Evolutionary conservation across 37 sponge, comb jelly and placozoan species (phyloP).

Genomic region (Halichondria panicea): DNA sequence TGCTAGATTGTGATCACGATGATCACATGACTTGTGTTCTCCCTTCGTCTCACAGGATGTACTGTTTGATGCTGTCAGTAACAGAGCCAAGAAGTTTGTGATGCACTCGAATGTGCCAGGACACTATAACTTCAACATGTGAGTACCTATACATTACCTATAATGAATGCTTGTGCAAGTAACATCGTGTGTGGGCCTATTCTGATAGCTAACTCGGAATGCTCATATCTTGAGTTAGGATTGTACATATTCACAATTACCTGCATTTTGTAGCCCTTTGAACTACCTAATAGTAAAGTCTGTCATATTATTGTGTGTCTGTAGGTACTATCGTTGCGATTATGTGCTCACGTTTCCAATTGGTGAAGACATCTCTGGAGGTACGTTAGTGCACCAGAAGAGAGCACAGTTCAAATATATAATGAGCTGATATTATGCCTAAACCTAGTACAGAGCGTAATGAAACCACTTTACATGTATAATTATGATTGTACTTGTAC

Average conservation of each 20-base stretch:
- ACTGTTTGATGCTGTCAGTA: slow-evolving; percentile 89
- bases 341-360: slow-evolving; percentile 44
- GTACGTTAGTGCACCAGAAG: slow-evolving; percentile 12
- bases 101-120: slow-evolving; percentile 96
- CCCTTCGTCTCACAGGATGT: slow-evolving; percentile 69
- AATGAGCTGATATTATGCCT: not conserved
- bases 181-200: too few species aligned
- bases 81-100: slow-evolving; percentile 92
- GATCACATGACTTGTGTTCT: not conserved
- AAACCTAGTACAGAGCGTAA: not conserved
- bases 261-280: not conserved
- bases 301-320: not conserved
- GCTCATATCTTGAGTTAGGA: too few species aligned
- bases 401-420: not conserved
- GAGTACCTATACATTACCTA: slow-evolving; percentile 6
- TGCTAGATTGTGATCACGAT: not conserved
- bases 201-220: too few species aligned
- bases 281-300: not conserved
- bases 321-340: slow-evolving; percentile 67
- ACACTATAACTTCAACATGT: slow-evolving; percentile 98
- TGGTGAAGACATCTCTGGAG: not conserved
- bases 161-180: not conserved
- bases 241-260: not conserved
- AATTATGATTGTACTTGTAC: slow-evolving; percentile 1
- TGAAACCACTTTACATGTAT: not conserved